Percentiles rank a stretch among this genome's conserved stretches.
phyloP scores from a whole-genome alignment of 2,888 invertebrate species.

The Ophion ellenae region DNA sequence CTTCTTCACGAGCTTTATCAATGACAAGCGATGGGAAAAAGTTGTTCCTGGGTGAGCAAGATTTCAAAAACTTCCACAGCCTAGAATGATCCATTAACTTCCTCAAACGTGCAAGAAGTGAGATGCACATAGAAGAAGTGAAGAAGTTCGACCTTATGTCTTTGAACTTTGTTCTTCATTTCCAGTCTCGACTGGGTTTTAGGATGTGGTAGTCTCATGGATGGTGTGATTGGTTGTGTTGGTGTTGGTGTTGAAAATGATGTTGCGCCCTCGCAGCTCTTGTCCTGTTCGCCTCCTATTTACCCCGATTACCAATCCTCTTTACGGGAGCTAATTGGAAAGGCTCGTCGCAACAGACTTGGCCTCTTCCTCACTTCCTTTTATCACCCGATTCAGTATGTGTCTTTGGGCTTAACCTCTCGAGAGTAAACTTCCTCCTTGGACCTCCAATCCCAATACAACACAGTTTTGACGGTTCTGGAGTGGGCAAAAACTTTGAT shows the following conservation, averaged over 20 bases:
- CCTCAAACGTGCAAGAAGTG: background rate
- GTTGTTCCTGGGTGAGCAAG: background rate
- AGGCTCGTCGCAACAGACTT: conserved; percentile 72
- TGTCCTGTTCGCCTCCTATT: conserved; percentile 62
- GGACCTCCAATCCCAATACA: conserved; percentile 40
- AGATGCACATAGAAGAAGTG: background rate
- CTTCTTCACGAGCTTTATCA: background rate
- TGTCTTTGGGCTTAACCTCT: conserved; percentile 24
- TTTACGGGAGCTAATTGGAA: conserved; percentile 72
- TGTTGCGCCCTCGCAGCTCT: conserved; percentile 28
- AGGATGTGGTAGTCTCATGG: conserved; percentile 13
- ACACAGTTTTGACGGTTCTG: conserved; percentile 36
- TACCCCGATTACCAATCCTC: conserved; percentile 67
- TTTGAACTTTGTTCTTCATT: conserved; percentile 34
- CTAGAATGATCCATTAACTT: background rate
- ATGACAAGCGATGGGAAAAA: background rate
- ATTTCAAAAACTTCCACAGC: background rate
- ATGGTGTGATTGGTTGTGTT: conserved; percentile 30
- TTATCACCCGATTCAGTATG: conserved; percentile 26
- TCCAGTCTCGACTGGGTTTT: conserved; percentile 23
- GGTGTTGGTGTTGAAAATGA: conserved; percentile 16
- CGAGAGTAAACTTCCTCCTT: conserved; percentile 30
- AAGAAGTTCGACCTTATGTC: conserved; percentile 47
- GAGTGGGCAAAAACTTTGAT: conserved; percentile 69
- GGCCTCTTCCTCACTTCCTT: conserved; percentile 18